phyloP scores from a whole-genome alignment of 2,888 invertebrate species.

The Hydrotaea cyrtoneurina region DNA sequence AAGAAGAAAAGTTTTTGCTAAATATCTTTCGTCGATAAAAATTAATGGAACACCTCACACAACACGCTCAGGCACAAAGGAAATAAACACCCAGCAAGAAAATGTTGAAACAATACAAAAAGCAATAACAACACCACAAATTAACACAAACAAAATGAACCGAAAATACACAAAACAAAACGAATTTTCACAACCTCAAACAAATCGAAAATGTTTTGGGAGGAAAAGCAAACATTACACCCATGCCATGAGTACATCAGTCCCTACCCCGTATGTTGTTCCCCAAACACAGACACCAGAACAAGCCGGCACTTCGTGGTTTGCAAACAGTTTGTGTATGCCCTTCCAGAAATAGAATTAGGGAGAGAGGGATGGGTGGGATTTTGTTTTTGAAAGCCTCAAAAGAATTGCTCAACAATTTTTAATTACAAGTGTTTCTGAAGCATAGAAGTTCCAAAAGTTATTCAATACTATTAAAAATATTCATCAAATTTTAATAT shows the following conservation, averaged over 20 bases:
- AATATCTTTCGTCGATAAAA: slow-evolving; percentile 52
- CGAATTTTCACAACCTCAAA: not conserved
- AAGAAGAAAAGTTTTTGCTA: slow-evolving; percentile 30
- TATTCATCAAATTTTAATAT: too few species aligned
- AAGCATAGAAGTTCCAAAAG: too few species aligned
- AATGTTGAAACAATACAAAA: not conserved
- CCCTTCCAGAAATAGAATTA: not conserved
- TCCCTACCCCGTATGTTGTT: too few species aligned
- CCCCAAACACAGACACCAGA: not conserved
- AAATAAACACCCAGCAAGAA: not conserved
- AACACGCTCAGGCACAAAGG: slow-evolving; percentile 4
- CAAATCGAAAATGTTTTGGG: not conserved
- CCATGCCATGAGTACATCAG: too few species aligned
- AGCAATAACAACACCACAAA: not conserved
- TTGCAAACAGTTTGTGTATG: too few species aligned
- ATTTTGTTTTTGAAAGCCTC: too few species aligned
- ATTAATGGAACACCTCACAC: slow-evolving; percentile 25
- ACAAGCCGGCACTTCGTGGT: not conserved
- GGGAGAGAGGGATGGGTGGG: too few species aligned
- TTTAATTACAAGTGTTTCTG: not conserved
- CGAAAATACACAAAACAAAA: too few species aligned
- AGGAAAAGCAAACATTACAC: not conserved
- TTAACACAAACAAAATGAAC: not conserved
- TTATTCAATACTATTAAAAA: too few species aligned
- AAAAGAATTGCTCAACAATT: not conserved